These are phyloP conservation scores for Scomber japonicus DNA, from an alignment of 2,113 vertebrate species.

Conservation along the genomic window DNA sequence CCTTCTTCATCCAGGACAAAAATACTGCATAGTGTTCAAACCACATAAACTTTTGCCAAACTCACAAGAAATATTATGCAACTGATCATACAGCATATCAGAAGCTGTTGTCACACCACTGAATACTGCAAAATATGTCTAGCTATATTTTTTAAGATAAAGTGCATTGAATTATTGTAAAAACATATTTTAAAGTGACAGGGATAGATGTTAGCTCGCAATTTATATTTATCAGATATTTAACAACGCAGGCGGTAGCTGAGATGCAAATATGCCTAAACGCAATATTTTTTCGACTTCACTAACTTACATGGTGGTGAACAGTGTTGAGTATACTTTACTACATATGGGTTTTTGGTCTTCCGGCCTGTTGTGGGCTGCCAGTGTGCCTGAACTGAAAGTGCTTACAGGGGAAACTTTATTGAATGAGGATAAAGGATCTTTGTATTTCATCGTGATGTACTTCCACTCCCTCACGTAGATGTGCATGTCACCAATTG, in stretches of 20 bases:
- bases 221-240: slow-evolving; percentile 70
- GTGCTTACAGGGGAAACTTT: slow-evolving; percentile 18
- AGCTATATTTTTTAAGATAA: slow-evolving; percentile 57
- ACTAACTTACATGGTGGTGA: slow-evolving; percentile 26
- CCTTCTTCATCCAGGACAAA: slow-evolving; percentile 28
- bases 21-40: slow-evolving; percentile 46
- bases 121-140: slow-evolving; percentile 29
- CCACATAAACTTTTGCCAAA: slow-evolving; percentile 60
- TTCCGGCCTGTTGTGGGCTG: slow-evolving; percentile 31
- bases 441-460: slow-evolving; percentile 31
- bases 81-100: slow-evolving; percentile 34
- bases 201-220: slow-evolving; percentile 16
- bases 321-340: neutral
- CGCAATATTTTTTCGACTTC: slow-evolving; percentile 29
- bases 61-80: slow-evolving; percentile 69
- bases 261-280: slow-evolving; percentile 15
- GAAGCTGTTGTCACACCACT: slow-evolving; percentile 49
- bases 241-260: slow-evolving; percentile 48
- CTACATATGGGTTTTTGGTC: slow-evolving; percentile 11
- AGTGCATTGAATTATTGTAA: slow-evolving; percentile 31
- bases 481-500: slow-evolving; percentile 21
- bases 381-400: slow-evolving; percentile 55
- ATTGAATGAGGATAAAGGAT: slow-evolving; percentile 31
- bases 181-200: slow-evolving; percentile 55
- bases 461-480: slow-evolving; percentile 23